Evolutionary conservation across 2,888 invertebrate genomes (phyloP).

Genomic region (Drosophila tanythrix): DNA sequence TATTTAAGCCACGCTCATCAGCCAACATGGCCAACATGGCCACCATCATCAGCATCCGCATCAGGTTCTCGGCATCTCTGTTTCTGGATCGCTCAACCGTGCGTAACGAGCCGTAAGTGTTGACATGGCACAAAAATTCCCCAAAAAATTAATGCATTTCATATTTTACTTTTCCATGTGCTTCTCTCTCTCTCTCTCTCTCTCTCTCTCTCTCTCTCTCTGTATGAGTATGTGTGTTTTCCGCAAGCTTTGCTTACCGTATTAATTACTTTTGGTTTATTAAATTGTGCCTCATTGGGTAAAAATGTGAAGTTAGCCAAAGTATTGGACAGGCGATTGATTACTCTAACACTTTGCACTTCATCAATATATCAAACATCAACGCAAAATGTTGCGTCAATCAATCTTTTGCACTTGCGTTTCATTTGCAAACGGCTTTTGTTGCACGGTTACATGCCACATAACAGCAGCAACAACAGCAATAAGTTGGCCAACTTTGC

Average conservation of each 20-base stretch:
- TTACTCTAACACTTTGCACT: slow-evolving; percentile 45
- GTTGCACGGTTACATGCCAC: slow-evolving; percentile 16
- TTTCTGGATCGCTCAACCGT: slow-evolving; percentile 54
- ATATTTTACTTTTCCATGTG: slow-evolving; percentile 48
- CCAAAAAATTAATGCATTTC: slow-evolving; percentile 66
- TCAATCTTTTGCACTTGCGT: slow-evolving; percentile 71
- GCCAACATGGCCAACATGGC: slow-evolving; percentile 21
- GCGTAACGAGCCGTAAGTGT: slow-evolving; percentile 79
- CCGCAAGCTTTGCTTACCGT: slow-evolving; percentile 39
- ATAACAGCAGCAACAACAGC: slow-evolving; percentile 1
- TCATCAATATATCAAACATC: slow-evolving; percentile 58
- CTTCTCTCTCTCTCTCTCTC: background rate
- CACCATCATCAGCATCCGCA: slow-evolving; percentile 52
- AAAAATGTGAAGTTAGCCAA: background rate
- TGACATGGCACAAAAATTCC: slow-evolving; percentile 79
- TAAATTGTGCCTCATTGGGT: slow-evolving; percentile 44
- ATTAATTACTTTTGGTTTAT: slow-evolving; percentile 67
- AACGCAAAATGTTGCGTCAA: slow-evolving; percentile 63
- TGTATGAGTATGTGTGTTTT: background rate
- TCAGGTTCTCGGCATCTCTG: slow-evolving; percentile 14
- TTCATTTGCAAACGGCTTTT: slow-evolving; percentile 55
- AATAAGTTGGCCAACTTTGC: slow-evolving; percentile 45
- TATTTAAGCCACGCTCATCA: slow-evolving; percentile 58
- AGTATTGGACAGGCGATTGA: slow-evolving; percentile 48
- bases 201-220: background rate